These are phyloP conservation scores for Marmota monax DNA, from an alignment of 2,113 vertebrate genomes.

Conservation along the genomic window DNA sequence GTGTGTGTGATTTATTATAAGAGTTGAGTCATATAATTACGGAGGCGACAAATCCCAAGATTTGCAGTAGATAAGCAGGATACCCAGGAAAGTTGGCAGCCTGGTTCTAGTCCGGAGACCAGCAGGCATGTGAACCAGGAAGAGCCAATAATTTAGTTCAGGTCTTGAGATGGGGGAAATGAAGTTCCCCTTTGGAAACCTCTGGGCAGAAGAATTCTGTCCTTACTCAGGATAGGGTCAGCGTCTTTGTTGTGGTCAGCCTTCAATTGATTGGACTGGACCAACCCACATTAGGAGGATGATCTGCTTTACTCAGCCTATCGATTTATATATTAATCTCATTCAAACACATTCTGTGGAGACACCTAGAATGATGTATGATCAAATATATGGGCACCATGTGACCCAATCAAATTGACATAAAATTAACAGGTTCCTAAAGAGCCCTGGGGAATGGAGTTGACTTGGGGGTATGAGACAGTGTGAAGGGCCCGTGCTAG, in stretches of 20 bases:
- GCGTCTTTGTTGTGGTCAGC: not conserved
- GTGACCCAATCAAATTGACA: not conserved
- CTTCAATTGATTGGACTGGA: not conserved
- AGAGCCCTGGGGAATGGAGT: not conserved
- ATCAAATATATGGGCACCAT: not conserved
- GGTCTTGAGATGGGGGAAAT: not conserved
- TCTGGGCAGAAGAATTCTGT: not conserved
- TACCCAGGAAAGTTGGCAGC: not conserved
- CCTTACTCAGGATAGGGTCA: not conserved
- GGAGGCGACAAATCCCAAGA: not conserved
- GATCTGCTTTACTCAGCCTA: not conserved
- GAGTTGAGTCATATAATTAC: not conserved
- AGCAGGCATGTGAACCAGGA: not conserved
- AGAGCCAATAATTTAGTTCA: not conserved
- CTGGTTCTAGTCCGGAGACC: not conserved
- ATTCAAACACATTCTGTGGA: not conserved
- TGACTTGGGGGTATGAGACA: too few species aligned
- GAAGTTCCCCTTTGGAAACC: not conserved
- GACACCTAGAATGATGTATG: not conserved
- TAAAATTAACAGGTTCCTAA: not conserved
- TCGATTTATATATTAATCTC: not conserved
- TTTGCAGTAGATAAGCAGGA: not conserved
- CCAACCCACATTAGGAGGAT: not conserved
- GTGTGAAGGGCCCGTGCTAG: not conserved
- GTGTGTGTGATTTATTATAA: not conserved